Conservation (phyloP, 2,888 invertebrate species). For the Ectemnius continuus region DNA sequence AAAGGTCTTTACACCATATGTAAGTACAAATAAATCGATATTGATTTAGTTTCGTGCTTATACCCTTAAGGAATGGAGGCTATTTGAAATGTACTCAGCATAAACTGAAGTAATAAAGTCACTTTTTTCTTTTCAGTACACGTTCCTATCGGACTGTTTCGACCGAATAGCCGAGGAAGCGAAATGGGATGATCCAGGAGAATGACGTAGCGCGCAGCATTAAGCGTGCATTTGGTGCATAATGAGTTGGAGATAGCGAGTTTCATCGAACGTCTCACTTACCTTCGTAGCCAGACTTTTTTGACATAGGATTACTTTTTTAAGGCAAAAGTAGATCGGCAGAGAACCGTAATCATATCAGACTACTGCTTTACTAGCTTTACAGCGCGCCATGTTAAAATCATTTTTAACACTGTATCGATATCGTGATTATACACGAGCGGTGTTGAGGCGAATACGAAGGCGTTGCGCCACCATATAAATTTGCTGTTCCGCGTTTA, state of each 20-base stretch:
- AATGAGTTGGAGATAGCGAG: conserved; percentile 42
- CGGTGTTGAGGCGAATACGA: neutral
- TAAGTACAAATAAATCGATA: conserved; percentile 79
- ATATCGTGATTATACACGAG: conserved; percentile 9
- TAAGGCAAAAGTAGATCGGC: conserved; percentile 24
- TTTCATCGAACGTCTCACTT: conserved; percentile 43
- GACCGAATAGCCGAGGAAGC: conserved; percentile 96
- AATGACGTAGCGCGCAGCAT: conserved; percentile 80
- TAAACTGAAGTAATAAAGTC: neutral
- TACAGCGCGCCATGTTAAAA: conserved; percentile 17
- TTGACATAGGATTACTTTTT: conserved; percentile 41
- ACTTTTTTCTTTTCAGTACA: conserved; percentile 82
- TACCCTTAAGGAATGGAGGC: too few species aligned
- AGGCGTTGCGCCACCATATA: neutral
- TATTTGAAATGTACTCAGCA: neutral
- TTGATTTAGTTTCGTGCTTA: too few species aligned
- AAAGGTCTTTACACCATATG: conserved; percentile 93
- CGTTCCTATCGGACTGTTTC: conserved; percentile 95
- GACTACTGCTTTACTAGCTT: conserved; percentile 34
- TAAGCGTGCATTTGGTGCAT: conserved; percentile 56
- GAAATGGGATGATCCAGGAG: conserved; percentile 90
- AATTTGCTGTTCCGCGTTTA: too few species aligned
- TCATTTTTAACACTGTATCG: conserved; percentile 14
- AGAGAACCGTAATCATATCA: conserved; percentile 45
- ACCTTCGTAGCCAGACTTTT: conserved; percentile 39